phyloP scores from a whole-genome alignment of 2,797 vertebrate genomes.

The Diplodus sargus region DNA sequence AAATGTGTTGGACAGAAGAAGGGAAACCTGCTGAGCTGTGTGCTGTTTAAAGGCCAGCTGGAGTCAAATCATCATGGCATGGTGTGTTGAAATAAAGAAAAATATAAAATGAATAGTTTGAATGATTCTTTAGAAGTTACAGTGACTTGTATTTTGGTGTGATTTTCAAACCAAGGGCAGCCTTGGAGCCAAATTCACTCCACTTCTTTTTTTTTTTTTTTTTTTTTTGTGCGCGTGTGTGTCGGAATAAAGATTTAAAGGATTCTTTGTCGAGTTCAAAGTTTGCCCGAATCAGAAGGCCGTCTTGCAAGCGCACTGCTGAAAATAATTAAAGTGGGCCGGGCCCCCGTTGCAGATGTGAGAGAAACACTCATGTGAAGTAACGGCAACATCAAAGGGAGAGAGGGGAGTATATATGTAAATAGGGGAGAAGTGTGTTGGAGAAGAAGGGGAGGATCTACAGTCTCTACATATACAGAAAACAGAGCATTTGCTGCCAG shows the following conservation, averaged over 20 bases:
- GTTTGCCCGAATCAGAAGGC: conserved; percentile 26
- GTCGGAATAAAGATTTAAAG: conserved; percentile 30
- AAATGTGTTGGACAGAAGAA: conserved; percentile 16
- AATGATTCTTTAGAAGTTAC: conserved; percentile 5
- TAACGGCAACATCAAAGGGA: conserved; percentile 91
- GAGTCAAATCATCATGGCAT: neutral
- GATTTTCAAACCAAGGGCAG: conserved; percentile 1
- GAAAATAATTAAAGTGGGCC: conserved; percentile 50
- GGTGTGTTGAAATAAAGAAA: conserved; percentile 9
- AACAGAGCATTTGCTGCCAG: conserved; percentile 87
- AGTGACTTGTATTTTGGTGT: conserved; percentile 10
- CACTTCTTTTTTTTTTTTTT: too few relatives aligned
- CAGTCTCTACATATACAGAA: conserved; percentile 88
- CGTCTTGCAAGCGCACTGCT: conserved; percentile 30
- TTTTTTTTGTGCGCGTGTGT: too few relatives aligned
- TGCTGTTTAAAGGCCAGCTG: conserved; percentile 33
- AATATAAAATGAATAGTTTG: conserved; percentile 3
- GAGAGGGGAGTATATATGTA: conserved; percentile 83
- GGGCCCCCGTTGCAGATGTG: conserved; percentile 66
- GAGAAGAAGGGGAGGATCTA: conserved; percentile 59
- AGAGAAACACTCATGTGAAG: conserved; percentile 93
- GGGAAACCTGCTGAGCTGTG: conserved; percentile 30
- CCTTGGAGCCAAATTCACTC: conserved; percentile 11
- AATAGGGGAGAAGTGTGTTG: conserved; percentile 62
- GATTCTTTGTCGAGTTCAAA: conserved; percentile 30